Base-by-base conservation (phyloP, 2,888 invertebrate species). In the Lycia hirtaria region DNA sequence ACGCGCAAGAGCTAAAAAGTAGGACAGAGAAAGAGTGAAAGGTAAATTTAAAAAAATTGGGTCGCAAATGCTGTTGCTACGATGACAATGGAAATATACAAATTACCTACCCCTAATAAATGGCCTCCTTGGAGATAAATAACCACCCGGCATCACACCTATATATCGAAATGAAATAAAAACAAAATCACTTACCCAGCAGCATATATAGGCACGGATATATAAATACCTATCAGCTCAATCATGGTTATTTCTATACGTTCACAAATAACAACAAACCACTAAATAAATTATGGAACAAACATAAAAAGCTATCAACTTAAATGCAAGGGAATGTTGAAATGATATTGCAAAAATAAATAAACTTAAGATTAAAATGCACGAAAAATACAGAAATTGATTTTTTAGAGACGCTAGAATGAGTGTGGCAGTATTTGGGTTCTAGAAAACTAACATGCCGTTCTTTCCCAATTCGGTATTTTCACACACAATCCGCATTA, bases 201-300 rank as follows among this genome's bases (percentile, higher is more conserved):
- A 0, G 64, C 64, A 56, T 88, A 87, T 9, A 87, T 56, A 65
- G 78, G 80, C 67, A 84, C 73, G 65, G 79, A 78, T 64, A 86
- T 72, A 50, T 80, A 57, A 30, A 86, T 64, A 71, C 84, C 83
- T 60, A 62, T 49, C 26, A 75, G 59, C 47, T 81, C 72, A 65
- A 81, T 57, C 83, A 83, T 83, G 65, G 60, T 76, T 62, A 57
- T 38, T 51, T 37, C 20, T 55, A 44, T 56, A 41, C 3, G 12
- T 56, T 41, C 62, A 48, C 26, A 51, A 52, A 40, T 47, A 41
- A 62, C 62, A 65, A 62, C 50, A 65, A 64, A 62, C 55, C 63
- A 35, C 47, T 47, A 47, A 43, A 49, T n/a, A 17, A 33, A 41
- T 28, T 24, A 20, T 24, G 15, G 14, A 4, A 20, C 7, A 26